These are phyloP conservation scores for Carduelis carduelis DNA, from an alignment of 2,797 vertebrate species.

Conservation along the genomic window DNA sequence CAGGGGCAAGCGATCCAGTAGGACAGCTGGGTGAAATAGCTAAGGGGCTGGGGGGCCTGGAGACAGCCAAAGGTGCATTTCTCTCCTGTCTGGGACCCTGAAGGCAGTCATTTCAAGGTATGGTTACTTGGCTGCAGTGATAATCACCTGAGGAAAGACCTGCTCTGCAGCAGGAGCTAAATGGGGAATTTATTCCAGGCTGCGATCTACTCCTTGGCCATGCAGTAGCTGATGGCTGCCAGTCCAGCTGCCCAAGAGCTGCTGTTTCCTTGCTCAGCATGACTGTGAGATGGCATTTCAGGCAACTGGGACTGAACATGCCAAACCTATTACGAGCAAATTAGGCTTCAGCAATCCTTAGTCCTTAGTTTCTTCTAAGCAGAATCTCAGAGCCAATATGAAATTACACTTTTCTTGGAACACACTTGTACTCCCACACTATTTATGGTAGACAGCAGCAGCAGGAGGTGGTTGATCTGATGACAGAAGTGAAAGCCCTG, in stretches of 20 bases:
- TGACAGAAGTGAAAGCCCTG: not conserved
- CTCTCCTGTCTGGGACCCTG: not conserved
- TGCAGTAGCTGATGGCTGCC: not conserved
- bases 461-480: not conserved
- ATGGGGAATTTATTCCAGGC: not conserved
- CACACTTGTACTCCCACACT: not conserved
- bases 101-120: not conserved
- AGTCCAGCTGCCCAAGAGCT: not conserved
- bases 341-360: not conserved
- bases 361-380: not conserved
- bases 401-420: not conserved
- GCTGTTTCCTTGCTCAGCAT: not conserved
- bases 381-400: not conserved
- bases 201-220: rapidly evolving
- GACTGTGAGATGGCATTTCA: not conserved
- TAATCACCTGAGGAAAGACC: not conserved
- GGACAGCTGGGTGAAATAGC: not conserved
- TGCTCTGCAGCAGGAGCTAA: not conserved
- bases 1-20: not conserved
- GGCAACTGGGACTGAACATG: not conserved
- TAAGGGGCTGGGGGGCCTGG: not conserved
- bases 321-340: not conserved
- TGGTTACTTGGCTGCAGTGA: not conserved
- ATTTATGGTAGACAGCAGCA: not conserved
- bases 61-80: not conserved